phyloP scores from a whole-genome alignment of 53 echinoderm and acorn worm genomes.

The Holothuria scabra region DNA sequence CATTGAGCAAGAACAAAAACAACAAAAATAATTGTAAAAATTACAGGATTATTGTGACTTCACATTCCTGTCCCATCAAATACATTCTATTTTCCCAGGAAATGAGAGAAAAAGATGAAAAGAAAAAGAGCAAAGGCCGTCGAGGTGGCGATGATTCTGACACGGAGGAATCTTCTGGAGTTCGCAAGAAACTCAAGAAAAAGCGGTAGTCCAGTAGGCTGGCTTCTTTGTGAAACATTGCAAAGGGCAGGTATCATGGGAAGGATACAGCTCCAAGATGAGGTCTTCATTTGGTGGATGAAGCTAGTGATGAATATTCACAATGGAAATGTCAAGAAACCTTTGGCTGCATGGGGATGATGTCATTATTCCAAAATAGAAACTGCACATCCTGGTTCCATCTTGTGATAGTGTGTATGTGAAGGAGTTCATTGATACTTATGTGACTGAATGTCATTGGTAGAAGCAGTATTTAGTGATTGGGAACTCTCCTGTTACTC shows the following conservation, averaged over 20 bases:
- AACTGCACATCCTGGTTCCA: slow-evolving; percentile 7
- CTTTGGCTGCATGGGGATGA: not conserved
- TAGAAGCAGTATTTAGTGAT: no score
- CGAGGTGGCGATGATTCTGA: slow-evolving; percentile 58
- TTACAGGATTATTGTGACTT: no score
- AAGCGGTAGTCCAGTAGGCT: slow-evolving; percentile 41
- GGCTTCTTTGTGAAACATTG: no score
- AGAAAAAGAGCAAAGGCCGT: slow-evolving; percentile 85
- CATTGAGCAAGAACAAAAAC: no score
- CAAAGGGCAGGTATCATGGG: no score
- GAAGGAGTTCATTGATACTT: no score
- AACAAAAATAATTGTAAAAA: no score
- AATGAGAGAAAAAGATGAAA: slow-evolving; percentile 96
- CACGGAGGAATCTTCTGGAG: slow-evolving; percentile 73
- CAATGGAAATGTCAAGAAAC: not conserved
- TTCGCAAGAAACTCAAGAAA: slow-evolving; percentile 79
- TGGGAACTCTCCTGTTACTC: no score
- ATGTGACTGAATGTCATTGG: no score
- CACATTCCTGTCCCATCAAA: not conserved
- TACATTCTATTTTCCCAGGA: slow-evolving; percentile 59
- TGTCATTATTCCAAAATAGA: not conserved
- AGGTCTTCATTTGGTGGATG: no score
- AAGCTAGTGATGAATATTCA: not conserved
- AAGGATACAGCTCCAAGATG: no score
- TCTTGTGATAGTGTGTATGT: no score